Percentiles rank a stretch among this genome's conserved stretches.
phyloP scores from a whole-genome alignment of 2,113 vertebrate species.

The Hassar affinis region DNA sequence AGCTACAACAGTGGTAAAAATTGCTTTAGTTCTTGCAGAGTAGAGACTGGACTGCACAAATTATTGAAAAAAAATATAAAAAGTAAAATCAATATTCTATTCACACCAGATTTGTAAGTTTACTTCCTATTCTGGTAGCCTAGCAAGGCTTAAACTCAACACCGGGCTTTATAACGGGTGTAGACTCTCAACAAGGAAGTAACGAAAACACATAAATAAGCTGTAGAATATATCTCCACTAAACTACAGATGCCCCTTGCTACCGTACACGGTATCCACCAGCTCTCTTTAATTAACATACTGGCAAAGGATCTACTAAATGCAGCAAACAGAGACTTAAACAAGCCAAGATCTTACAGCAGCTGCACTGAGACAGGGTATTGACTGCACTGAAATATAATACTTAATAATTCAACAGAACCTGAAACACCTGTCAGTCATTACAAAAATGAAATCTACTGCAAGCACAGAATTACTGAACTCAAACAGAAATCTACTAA shows the following conservation, averaged over 20 bases:
- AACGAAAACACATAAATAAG: background rate
- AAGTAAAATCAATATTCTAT: background rate
- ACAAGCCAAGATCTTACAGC: slow-evolving; percentile 1
- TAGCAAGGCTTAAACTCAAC: background rate
- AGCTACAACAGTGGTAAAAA: background rate
- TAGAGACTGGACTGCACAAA: background rate
- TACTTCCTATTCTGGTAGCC: background rate
- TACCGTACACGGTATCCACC: background rate
- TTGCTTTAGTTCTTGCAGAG: background rate
- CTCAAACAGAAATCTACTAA: background rate
- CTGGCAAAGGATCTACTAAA: slow-evolving; percentile 1
- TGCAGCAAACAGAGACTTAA: slow-evolving; percentile 31
- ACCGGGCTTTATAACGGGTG: background rate
- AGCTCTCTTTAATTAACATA: background rate
- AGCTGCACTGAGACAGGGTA: background rate
- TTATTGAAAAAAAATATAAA: background rate
- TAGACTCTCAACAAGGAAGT: background rate
- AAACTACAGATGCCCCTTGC: slow-evolving; percentile 20
- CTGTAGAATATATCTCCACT: background rate
- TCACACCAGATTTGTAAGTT: background rate
- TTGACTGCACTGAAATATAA: background rate
- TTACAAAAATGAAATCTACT: background rate
- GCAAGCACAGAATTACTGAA: background rate
- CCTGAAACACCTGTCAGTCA: background rate
- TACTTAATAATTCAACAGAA: background rate